Base-by-base conservation (phyloP, 2,888 invertebrate genomes). In the Isoperla grammatica region DNA sequence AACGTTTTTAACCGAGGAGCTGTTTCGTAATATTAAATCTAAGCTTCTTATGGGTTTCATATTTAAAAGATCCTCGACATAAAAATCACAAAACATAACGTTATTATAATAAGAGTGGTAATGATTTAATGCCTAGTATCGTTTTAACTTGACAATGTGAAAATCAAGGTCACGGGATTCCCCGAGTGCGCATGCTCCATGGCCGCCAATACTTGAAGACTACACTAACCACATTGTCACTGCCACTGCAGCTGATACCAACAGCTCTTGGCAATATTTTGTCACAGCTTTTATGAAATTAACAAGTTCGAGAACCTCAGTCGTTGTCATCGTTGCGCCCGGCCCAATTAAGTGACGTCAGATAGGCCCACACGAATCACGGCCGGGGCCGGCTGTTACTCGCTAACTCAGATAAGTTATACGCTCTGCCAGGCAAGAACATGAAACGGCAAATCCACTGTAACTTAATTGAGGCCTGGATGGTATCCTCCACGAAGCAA, bases 381-480 rank as follows among this genome's bases (percentile, higher is more conserved):
- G 39, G 20, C 20, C 29, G 8, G 23, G 17, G 35, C 50, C 50
- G 39, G 39, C 53, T 53, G 53, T 53, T 53, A 53, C 53, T 8
- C 15, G 22, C 49, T 50, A 29, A 23, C 17, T 39, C 17, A 37
- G 15, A 13, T 11, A 17, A 17, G 5, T 39, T 15, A n/a, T n/a
- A 53, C 17, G 17, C 37, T 53, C 39, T 11, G 5, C 2, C 45
- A 19, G 39, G 39, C 37, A 39, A 53, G 53, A 49, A 22, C 20
- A 53, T 53, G 39, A 39, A 37, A 53, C 53, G 19, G 37, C 53
- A 39, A 53, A 53, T 53, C 29, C 8, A 15, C 53, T 39, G 39
- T 39, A 53, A 39, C 29, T 29, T 53, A 53, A 53, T 53, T 53
- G 53, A 53, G 53, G 53, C 17, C 53, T 37, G 39, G 53, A 53